These are phyloP conservation scores for Prunella fulvescens DNA, from an alignment of 2,113 vertebrate genomes.

Conservation along the genomic window DNA sequence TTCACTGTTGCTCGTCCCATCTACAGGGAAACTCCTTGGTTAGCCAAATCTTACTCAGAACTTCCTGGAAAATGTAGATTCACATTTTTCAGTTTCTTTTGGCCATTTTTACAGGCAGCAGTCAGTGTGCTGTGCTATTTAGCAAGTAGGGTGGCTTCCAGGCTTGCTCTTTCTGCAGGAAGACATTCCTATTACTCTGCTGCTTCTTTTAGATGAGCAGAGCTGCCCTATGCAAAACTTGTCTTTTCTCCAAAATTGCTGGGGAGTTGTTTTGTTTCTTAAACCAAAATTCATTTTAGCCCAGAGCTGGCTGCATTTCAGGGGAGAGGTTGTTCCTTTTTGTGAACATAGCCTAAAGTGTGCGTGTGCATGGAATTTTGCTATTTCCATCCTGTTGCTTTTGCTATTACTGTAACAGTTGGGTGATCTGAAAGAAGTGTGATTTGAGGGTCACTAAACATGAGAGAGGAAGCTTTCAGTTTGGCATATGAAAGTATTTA, in stretches of 20 bases:
- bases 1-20: not conserved
- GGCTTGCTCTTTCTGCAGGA: not conserved
- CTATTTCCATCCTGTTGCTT: not conserved
- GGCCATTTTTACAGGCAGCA: not conserved
- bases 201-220: not conserved
- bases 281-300: not conserved
- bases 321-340: not conserved
- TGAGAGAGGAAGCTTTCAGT: not conserved
- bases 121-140: rapidly evolving
- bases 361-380: not conserved
- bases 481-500: not conserved
- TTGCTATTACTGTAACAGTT: slow-evolving; percentile 38
- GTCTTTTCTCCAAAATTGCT: not conserved
- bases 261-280: not conserved
- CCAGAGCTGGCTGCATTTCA: not conserved
- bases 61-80: not conserved
- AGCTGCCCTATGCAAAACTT: not conserved
- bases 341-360: not conserved
- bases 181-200: not conserved
- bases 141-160: not conserved
- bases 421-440: slow-evolving; percentile 29
- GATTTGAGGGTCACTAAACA: slow-evolving; percentile 29
- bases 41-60: not conserved
- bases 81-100: not conserved
- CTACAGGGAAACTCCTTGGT: not conserved